Evolutionary conservation across 2,797 vertebrate species (phyloP), one percentile per base, ranked within the genome.

Genomic region (Cirrhinus mrigala): DNA sequence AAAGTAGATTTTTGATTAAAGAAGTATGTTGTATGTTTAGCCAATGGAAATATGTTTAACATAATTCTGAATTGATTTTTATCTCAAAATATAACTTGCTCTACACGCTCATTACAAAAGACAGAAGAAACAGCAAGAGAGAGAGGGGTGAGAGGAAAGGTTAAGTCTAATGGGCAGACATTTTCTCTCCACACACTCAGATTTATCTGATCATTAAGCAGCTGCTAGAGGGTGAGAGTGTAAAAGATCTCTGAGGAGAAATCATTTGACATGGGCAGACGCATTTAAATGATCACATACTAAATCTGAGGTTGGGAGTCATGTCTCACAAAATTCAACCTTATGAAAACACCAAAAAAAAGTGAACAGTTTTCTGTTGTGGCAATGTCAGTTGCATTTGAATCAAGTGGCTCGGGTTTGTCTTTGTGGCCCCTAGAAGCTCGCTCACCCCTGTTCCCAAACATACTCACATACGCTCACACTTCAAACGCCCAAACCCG

Each of bases 101-200:
- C 89, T 89, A 91, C 27, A 48, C 22, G 58, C 92, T 92, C 92
- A 94, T 94, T 94, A 94, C 87, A 91, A 89, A 92, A 92, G 86
- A 84, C 4, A 76, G 22, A 50, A n/a, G 27, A 56, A 37, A 56
- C 20, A 52, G 1, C 14, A 46, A 48, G 70, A 76, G 60, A 48
- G 20, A 29, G 71, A 62, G 68, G 87, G 90, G 93, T 91, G 91
- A 93, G 90, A 79, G 81, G 92, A 91, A 93, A 91, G 95, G 95
- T 95, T 94, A 94, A 95, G 94, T 96, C 96, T 96, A 97, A 97
- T 96, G 95, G 94, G 94, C 94, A 91, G 92, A 92, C 88, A 85
- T 91, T 92, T 85, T 60, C 76, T 88, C 85, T 89, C 93, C 85
- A 92, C 92, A 91, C 93, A 94, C 95, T 92, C 94, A 94, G 95